phyloP scores from a whole-genome alignment of 2,113 vertebrate species.

The Phalacrocorax brasilianus region DNA sequence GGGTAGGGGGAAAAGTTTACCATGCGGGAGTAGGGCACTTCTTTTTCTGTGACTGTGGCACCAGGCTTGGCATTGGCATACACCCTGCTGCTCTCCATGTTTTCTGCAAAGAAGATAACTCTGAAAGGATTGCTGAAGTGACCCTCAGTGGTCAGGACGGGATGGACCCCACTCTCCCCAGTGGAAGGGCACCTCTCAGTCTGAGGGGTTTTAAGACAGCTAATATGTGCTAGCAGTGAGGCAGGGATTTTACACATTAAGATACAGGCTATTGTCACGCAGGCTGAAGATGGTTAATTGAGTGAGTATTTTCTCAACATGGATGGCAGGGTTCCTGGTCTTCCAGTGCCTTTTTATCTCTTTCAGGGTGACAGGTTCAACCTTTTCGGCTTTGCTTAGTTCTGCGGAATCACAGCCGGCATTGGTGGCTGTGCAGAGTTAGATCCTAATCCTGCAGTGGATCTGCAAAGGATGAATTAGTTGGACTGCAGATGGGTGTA shows the following conservation, averaged over 20 bases:
- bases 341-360: not conserved
- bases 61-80: not conserved
- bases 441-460: not conserved
- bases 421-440: not conserved
- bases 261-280: conserved; percentile 42
- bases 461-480: not conserved
- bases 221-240: conserved; percentile 16
- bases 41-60: not conserved
- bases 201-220: not conserved
- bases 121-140: not conserved
- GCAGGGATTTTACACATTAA: conserved; percentile 51
- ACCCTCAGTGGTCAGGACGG: not conserved
- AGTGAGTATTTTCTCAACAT: conserved; percentile 37
- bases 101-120: not conserved
- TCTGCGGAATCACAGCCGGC: conserved; percentile 6
- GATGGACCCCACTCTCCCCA: not conserved
- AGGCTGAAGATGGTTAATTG: conserved; percentile 62
- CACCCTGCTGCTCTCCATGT: not conserved
- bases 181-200: not conserved
- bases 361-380: not conserved
- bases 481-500: not conserved
- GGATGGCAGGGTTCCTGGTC: not conserved
- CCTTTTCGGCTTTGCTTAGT: not conserved
- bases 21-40: not conserved
- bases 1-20: not conserved